Evolutionary conservation across 2,113 vertebrate genomes (phyloP).

Genomic region (Aegotheles bennettii): DNA sequence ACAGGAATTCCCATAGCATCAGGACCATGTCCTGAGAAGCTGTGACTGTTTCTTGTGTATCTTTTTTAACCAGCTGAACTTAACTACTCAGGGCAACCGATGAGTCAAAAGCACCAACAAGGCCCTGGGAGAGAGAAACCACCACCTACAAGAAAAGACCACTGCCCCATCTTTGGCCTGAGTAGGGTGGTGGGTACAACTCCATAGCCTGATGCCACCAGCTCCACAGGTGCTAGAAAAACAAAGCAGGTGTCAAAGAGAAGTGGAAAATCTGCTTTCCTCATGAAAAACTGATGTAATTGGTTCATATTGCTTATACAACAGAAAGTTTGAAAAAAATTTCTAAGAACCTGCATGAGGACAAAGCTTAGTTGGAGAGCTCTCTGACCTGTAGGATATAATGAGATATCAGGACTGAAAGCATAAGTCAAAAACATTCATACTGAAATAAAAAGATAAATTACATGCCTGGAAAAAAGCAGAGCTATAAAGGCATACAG

Average conservation of each 20-base stretch:
- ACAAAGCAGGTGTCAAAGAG: not conserved
- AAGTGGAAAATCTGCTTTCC: not conserved
- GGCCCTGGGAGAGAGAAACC: not conserved
- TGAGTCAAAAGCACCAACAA: not conserved
- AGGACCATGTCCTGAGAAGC: not conserved
- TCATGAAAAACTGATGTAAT: not conserved
- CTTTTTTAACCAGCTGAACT: not conserved
- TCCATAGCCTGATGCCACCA: not conserved
- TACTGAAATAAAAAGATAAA: slow-evolving; percentile 8
- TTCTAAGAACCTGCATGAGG: not conserved
- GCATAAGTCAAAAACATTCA: not conserved
- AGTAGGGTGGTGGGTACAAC: not conserved
- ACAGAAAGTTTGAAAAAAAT: not conserved
- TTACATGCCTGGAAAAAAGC: not conserved
- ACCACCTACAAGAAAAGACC: not conserved
- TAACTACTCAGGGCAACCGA: not conserved
- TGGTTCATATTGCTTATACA: not conserved
- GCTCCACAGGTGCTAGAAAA: not conserved
- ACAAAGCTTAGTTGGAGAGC: not conserved
- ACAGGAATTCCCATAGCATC: not conserved
- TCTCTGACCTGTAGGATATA: not conserved
- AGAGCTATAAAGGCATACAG: not conserved
- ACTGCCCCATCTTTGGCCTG: not conserved
- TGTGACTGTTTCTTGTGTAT: not conserved
- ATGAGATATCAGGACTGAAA: not conserved